These are phyloP conservation scores for Eupelmus urozonus DNA, from an alignment of 2,888 invertebrate genomes.

Conservation along the genomic window DNA sequence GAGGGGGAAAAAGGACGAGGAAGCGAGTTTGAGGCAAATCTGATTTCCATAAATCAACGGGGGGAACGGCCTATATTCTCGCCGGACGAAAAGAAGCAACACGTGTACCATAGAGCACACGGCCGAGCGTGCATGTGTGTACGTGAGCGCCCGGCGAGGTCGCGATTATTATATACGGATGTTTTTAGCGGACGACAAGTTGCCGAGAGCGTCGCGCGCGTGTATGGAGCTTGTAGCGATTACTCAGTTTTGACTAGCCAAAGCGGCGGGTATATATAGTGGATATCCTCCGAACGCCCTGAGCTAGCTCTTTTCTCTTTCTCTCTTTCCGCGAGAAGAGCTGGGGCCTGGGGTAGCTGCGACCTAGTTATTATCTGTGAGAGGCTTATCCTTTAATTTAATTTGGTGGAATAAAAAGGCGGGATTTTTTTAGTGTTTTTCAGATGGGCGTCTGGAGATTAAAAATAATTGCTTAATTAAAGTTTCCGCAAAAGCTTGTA, in stretches of 20 bases:
- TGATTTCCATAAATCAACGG: conserved; percentile 53
- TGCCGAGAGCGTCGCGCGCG: neutral
- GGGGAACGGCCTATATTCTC: conserved; percentile 42
- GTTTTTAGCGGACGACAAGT: conserved; percentile 45
- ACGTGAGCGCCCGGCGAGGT: conserved; percentile 16
- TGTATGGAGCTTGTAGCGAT: conserved; percentile 52
- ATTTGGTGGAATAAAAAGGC: too few relatives aligned
- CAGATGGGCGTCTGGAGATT: too few relatives aligned
- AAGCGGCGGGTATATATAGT: conserved; percentile 3
- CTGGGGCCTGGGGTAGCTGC: too few relatives aligned
- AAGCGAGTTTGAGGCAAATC: conserved; percentile 39
- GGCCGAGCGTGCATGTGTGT: neutral
- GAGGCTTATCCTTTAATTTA: too few relatives aligned
- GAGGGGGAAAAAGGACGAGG: neutral
- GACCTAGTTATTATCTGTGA: too few relatives aligned
- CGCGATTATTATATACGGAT: conserved; percentile 41
- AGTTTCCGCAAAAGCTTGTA: too few relatives aligned
- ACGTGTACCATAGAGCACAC: conserved; percentile 2
- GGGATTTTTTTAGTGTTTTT: too few relatives aligned
- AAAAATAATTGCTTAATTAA: too few relatives aligned
- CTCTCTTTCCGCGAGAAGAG: too few relatives aligned
- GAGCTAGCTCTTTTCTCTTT: neutral
- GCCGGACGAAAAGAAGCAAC: conserved; percentile 24
- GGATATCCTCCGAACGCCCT: conserved; percentile 6
- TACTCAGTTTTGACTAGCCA: conserved; percentile 57